These are phyloP conservation scores for Pseudolaguvia tuberculata DNA, from an alignment of 2,113 vertebrate species.

Conservation along the genomic window DNA sequence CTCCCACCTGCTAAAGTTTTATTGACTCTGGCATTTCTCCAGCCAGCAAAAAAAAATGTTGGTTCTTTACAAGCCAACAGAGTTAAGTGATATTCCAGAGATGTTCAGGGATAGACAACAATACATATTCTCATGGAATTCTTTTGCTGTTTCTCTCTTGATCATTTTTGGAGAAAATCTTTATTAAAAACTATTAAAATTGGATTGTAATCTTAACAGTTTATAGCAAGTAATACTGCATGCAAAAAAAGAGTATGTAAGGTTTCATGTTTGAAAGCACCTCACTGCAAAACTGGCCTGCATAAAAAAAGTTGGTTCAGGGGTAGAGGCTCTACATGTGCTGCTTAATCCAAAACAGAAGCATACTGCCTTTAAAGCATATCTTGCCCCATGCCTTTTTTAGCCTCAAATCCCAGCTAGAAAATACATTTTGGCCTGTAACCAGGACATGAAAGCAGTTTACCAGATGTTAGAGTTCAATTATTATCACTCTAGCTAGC, in stretches of 20 bases:
- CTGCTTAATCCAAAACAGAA: slow-evolving; percentile 56
- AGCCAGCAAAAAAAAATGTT: neutral
- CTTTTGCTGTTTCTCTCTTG: neutral
- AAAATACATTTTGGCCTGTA: slow-evolving; percentile 31
- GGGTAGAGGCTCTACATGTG: neutral
- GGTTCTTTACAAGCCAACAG: neutral
- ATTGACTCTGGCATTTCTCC: slow-evolving; percentile 26
- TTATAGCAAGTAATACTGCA: neutral
- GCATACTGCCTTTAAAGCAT: slow-evolving; percentile 35
- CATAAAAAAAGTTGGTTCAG: neutral
- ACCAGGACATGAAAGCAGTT: slow-evolving; percentile 47
- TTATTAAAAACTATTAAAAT: neutral
- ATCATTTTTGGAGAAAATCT: neutral
- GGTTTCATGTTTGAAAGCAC: neutral
- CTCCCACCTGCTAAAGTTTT: slow-evolving; percentile 23
- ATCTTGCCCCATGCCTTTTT: slow-evolving; percentile 45
- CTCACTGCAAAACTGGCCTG: slow-evolving; percentile 1
- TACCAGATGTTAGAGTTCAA: slow-evolving; percentile 42
- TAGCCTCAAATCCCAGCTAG: slow-evolving; percentile 22
- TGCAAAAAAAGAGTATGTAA: neutral
- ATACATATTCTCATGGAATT: neutral
- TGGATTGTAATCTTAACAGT: neutral
- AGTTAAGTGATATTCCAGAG: slow-evolving; percentile 19
- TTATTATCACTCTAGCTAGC: slow-evolving; percentile 38
- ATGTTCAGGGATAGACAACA: neutral